phyloP scores from a whole-genome alignment of 2,888 invertebrate species.

The Eilema depressum region DNA sequence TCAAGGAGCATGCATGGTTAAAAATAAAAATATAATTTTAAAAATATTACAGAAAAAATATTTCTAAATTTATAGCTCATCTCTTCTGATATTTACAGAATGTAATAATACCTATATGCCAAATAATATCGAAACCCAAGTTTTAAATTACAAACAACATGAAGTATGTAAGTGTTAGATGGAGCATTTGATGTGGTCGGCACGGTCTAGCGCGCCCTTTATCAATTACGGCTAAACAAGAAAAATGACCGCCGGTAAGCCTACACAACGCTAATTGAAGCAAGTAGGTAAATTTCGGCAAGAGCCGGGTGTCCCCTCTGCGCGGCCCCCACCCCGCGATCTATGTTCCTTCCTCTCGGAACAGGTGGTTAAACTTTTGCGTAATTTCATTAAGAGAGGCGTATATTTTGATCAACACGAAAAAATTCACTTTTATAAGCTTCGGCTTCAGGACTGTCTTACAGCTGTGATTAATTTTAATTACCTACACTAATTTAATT shows the following conservation, averaged over 20 bases:
- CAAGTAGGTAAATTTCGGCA: conserved; percentile 81
- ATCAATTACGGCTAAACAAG: conserved; percentile 86
- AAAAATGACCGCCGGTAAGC: conserved; percentile 82
- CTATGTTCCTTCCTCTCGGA: conserved; percentile 60
- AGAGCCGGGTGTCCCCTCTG: conserved; percentile 65
- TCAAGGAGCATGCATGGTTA: no score
- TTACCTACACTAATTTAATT: conserved; percentile 48
- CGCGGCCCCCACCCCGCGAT: conserved; percentile 48
- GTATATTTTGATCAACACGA: conserved; percentile 77
- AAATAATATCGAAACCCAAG: background rate
- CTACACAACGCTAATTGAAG: conserved; percentile 83
- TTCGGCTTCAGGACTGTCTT: conserved; percentile 53
- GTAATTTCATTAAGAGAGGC: conserved; percentile 75
- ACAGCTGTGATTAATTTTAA: conserved; percentile 61
- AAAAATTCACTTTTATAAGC: conserved; percentile 60
- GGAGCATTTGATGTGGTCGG: conserved; percentile 66
- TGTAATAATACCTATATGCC: background rate
- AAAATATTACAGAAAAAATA: no score
- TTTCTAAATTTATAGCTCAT: no score
- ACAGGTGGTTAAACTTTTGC: conserved; percentile 80
- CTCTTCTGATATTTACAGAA: background rate
- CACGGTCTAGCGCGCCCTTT: conserved; percentile 70
- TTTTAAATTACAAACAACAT: conserved; percentile 37
- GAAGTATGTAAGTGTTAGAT: conserved; percentile 54
- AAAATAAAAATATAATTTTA: no score